Evolutionary conservation across 2,113 vertebrate species (phyloP).

Genomic region (Sisor rabdophorus): DNA sequence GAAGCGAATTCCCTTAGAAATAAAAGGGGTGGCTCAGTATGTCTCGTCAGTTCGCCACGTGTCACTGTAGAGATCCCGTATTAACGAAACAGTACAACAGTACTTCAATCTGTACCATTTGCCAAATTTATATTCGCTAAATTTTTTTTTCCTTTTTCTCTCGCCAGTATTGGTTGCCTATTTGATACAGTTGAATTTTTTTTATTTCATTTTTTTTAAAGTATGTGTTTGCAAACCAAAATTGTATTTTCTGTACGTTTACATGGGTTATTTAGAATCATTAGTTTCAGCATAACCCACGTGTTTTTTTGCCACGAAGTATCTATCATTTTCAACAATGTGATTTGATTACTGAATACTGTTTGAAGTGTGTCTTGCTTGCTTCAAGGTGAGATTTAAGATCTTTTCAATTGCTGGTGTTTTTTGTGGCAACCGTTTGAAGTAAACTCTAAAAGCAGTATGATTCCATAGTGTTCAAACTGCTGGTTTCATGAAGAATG

Average conservation of each 20-base stretch:
- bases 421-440: constrained; percentile 13
- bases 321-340: constrained; percentile 28
- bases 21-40: background rate
- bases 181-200: constrained; percentile 48
- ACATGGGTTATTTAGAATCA: constrained; percentile 41
- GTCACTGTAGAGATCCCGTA: background rate
- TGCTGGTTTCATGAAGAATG: constrained; percentile 22
- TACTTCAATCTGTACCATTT: constrained; percentile 38
- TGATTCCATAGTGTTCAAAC: constrained; percentile 10
- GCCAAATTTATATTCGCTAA: constrained; percentile 49
- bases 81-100: background rate
- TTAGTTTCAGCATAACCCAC: constrained; percentile 35
- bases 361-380: constrained; percentile 17
- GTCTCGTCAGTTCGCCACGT: background rate
- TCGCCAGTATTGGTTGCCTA: constrained; percentile 54
- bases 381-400: constrained; percentile 7
- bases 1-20: constrained; percentile 8
- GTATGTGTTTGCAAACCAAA: constrained; percentile 38
- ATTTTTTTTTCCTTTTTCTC: constrained; percentile 45
- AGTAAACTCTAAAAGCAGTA: constrained; percentile 12
- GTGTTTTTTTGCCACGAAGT: constrained; percentile 42
- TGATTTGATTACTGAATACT: constrained; percentile 26
- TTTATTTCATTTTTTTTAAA: constrained; percentile 6
- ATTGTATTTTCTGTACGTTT: constrained; percentile 47
- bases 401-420: background rate